Base-by-base conservation (phyloP, 64 coral and sea anemone genomes). In the Pachyseris speciosa region DNA sequence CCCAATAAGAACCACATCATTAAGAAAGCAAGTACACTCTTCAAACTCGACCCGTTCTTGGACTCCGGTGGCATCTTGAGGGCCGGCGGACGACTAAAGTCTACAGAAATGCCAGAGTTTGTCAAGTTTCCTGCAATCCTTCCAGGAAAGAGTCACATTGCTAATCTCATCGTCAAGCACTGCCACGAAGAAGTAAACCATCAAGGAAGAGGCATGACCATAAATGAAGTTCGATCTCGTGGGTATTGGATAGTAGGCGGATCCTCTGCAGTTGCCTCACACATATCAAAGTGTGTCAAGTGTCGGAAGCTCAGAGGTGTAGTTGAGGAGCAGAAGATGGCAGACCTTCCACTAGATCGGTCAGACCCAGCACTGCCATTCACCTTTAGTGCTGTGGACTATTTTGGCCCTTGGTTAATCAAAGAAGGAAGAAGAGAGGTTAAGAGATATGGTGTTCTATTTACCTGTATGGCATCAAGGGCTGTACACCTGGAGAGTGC, bases 51-150 rank as follows among this genome's bases (percentile, higher is more conserved):
- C 19, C 80, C 80, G 24, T 84, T 84, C 51, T 16, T 84, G 32
- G 80, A 84, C 59, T 63, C 63, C 5, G 17, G 64, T 38, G 80
- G 80, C 3, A 20, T 84, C 2, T 57, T 84, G 40, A 52, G 80
- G 9, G 80, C 64, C 9, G 80, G 80, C 26, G 80, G 80, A 84
- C 80, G 80, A 16, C 37, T 84, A 2, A 37, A 57, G 64, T 57
- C 19, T 17, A 27, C 80, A 30, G 41, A 13, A 19, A 40, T 84
- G 10, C 1, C 57, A 8, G 22, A 66, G 13, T 26, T 26, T 20
- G 37, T 84, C 58, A 84, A 84, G 34, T 84, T 84, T 26, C 80
- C 80, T 22, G 63, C 64, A 40, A 64, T 84, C 41, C 80, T 84
- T 3, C 80, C 80, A 33, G 52, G 19, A 50, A 26, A 66, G 32